Percentiles rank a stretch among this genome's conserved stretches.
phyloP scores from a whole-genome alignment of 2,113 vertebrate genomes.

The Raja brachyura region DNA sequence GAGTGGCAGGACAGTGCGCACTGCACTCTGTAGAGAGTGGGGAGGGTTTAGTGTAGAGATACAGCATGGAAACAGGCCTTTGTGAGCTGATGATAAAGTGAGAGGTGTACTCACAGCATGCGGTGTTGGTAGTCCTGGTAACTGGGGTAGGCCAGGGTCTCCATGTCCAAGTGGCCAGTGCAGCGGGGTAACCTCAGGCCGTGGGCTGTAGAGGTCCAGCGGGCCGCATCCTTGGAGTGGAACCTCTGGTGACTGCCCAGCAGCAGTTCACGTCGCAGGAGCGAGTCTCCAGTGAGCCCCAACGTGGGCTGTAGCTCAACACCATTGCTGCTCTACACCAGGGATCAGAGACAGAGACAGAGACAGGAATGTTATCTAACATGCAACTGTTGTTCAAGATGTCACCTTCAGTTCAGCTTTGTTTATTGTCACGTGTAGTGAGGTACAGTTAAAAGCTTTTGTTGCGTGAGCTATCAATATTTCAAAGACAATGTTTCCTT shows the following conservation, averaged over 20 bases:
- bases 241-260: neutral
- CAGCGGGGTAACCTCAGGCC: neutral
- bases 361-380: neutral
- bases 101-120: conserved; percentile 2
- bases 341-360: neutral
- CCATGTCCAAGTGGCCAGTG: neutral
- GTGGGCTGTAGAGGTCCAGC: neutral
- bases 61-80: too few species aligned
- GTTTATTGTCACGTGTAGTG: too few species aligned
- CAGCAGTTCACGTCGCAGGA: neutral
- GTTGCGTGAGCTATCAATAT: too few species aligned
- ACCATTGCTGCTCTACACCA: neutral
- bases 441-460: too few species aligned
- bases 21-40: too few species aligned
- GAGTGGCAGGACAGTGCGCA: too few species aligned
- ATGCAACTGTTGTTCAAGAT: neutral
- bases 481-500: too few species aligned
- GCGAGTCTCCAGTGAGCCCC: too few species aligned
- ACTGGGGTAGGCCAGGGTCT: neutral
- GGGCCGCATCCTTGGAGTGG: neutral
- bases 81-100: too few species aligned
- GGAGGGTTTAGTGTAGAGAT: too few species aligned
- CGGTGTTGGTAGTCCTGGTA: neutral
- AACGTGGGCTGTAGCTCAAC: neutral
- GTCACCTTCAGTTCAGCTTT: neutral